Percentiles rank a stretch among this genome's conserved stretches.
phyloP scores from a whole-genome alignment of 2,888 invertebrate genomes.

The Eulithis prunata region DNA sequence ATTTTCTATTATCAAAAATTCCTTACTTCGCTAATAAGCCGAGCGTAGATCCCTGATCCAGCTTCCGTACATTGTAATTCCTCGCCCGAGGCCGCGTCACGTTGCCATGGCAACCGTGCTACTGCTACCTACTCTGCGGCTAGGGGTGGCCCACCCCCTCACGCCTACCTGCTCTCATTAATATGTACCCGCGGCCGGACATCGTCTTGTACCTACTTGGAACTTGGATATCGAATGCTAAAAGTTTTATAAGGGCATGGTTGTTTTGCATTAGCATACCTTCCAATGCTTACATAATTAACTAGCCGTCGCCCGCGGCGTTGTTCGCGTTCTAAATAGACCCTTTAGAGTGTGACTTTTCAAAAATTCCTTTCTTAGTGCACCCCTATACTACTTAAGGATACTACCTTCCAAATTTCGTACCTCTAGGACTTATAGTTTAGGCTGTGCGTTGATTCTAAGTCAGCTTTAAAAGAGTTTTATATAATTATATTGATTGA shows the following conservation, averaged over 20 bases:
- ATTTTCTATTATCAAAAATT: conserved; percentile 18
- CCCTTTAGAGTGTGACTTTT: no score
- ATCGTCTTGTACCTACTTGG: conserved; percentile 64
- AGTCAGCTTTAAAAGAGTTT: no score
- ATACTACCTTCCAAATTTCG: no score
- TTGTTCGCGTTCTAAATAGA: no score
- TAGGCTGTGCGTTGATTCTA: no score
- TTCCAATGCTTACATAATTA: neutral
- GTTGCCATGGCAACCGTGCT: conserved; percentile 69
- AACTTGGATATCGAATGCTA: conserved; percentile 54
- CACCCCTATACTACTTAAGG: no score
- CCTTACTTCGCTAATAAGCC: conserved; percentile 29
- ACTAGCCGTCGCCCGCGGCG: no score
- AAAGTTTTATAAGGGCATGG: conserved; percentile 50
- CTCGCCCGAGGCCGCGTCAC: conserved; percentile 67
- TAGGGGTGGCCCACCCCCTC: conserved; percentile 38
- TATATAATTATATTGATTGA: no score
- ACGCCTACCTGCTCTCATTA: conserved; percentile 74
- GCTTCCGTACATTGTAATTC: conserved; percentile 72
- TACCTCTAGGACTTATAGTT: no score
- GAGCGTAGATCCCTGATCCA: conserved; percentile 48
- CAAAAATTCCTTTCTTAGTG: no score
- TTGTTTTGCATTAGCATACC: conserved; percentile 16
- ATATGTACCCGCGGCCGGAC: conserved; percentile 77
- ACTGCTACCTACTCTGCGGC: conserved; percentile 24